Percentiles rank a stretch among this genome's conserved stretches.
Evolutionary conservation across 2,113 vertebrate species (phyloP).

Genomic region (Panthera uncia): DNA sequence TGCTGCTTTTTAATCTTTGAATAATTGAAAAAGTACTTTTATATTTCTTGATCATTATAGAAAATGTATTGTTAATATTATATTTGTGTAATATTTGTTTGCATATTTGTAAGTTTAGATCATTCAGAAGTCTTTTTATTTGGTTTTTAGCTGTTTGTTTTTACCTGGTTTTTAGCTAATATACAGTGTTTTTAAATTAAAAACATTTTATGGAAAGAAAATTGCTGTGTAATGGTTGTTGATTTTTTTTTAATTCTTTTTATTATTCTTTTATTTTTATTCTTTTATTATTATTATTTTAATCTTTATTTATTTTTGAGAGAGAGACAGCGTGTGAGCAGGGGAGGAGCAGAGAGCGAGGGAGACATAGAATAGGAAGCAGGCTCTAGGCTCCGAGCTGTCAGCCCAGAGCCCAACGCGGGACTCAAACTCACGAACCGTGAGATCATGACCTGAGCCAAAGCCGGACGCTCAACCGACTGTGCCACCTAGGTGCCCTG

Average conservation of each 20-base stretch:
- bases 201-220: neutral
- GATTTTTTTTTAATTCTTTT: neutral
- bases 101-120: neutral
- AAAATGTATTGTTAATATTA: constrained; percentile 8
- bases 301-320: too few species aligned
- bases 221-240: neutral
- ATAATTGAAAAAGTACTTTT: neutral
- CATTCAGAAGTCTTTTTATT: neutral
- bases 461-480: too few species aligned
- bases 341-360: too few species aligned
- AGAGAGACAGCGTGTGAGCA: too few species aligned
- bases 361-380: too few species aligned
- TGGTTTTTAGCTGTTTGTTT: constrained; percentile 13
- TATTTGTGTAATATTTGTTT: neutral
- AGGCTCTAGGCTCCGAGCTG: too few species aligned
- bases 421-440: too few species aligned
- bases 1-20: constrained; percentile 39
- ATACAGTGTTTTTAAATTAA: neutral
- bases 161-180: neutral
- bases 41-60: neutral
- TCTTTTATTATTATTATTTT: too few species aligned
- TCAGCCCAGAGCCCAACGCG: too few species aligned
- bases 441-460: too few species aligned
- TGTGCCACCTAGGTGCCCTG: too few species aligned
- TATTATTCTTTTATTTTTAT: too few species aligned